These are phyloP conservation scores for Anaspis maculata DNA, from an alignment of 2,888 invertebrate genomes.

Conservation along the genomic window DNA sequence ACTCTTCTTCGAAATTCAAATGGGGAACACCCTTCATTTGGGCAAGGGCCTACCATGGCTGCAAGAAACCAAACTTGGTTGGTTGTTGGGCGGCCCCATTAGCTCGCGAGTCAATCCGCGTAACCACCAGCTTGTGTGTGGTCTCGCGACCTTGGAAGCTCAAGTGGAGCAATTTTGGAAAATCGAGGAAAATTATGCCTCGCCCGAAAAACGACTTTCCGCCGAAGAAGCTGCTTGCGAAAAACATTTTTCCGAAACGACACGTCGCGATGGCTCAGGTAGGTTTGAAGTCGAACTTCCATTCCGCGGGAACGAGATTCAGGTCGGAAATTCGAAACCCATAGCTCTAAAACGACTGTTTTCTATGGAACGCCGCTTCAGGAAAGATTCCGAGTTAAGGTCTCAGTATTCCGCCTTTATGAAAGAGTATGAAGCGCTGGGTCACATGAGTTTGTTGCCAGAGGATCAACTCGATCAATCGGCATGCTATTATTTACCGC, in stretches of 20 bases:
- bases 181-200: background rate
- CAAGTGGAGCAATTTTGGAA: conserved; percentile 1
- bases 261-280: background rate
- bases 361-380: conserved; percentile 1
- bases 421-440: background rate
- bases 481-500: background rate
- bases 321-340: background rate
- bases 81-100: conserved; percentile 1
- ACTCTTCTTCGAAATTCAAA: conserved; percentile 1
- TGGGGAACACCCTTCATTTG: too few relatives aligned
- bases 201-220: background rate
- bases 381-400: background rate
- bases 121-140: background rate
- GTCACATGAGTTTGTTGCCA: background rate
- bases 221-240: conserved; percentile 1
- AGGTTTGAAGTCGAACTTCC: conserved; percentile 1
- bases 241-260: background rate
- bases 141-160: background rate
- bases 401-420: background rate
- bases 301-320: background rate
- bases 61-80: conserved; percentile 1
- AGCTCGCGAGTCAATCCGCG: background rate
- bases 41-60: background rate
- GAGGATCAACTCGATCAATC: background rate
- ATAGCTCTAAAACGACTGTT: conserved; percentile 1